These are phyloP conservation scores for Genyomyrus donnyi DNA, from an alignment of 2,113 vertebrate genomes.

Conservation along the genomic window DNA sequence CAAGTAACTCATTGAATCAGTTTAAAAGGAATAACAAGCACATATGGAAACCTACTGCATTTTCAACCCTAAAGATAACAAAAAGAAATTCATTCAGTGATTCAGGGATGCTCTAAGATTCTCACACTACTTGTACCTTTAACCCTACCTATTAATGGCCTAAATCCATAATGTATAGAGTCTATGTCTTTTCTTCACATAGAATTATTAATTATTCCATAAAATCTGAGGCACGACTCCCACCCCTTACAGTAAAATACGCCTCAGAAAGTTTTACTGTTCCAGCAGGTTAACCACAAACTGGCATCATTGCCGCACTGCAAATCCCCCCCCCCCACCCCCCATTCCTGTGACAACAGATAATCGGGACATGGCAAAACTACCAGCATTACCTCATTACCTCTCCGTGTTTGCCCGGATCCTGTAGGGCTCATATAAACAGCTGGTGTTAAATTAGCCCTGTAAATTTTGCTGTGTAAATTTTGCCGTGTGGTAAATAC, in stretches of 20 bases:
- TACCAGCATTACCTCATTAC: background rate
- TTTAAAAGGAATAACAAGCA: background rate
- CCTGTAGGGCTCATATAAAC: background rate
- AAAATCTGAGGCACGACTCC: background rate
- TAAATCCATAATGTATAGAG: background rate
- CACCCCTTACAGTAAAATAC: background rate
- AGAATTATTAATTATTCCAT: background rate
- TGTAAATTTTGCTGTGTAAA: background rate
- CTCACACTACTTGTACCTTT: background rate
- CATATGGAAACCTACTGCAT: background rate
- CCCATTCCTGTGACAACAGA: background rate
- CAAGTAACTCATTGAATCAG: background rate
- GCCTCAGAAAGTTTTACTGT: background rate
- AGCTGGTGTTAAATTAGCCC: background rate
- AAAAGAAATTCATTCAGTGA: background rate
- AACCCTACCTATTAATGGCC: background rate
- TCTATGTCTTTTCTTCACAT: background rate
- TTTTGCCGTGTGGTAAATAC: background rate
- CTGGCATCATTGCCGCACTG: background rate
- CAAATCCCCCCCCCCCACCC: background rate
- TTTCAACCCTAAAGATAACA: background rate
- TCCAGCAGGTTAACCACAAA: background rate
- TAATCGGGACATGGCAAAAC: background rate
- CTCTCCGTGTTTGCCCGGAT: background rate
- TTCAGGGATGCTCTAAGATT: background rate